Percentiles rank a stretch among this genome's conserved stretches.
Evolutionary conservation across 2,888 invertebrate species (phyloP).

Genomic region (Aleiodes alternator): DNA sequence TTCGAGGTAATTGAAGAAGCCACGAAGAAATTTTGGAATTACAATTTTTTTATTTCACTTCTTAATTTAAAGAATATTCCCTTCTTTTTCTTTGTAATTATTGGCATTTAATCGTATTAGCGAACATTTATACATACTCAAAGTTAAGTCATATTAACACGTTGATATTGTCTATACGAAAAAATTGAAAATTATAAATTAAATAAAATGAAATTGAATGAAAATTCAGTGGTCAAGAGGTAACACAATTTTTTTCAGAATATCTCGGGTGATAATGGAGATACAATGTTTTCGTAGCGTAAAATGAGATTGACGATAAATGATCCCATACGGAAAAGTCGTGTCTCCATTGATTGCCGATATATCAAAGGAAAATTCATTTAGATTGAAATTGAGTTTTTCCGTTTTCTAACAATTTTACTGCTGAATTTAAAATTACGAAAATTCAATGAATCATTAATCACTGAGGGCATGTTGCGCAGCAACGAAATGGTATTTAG

Average conservation of each 20-base stretch:
- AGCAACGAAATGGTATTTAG: conserved; percentile 56
- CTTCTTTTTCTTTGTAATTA: neutral
- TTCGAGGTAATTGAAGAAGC: neutral
- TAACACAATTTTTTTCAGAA: neutral
- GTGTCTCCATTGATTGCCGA: neutral
- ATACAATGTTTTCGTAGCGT: too few species aligned
- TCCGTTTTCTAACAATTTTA: conserved; percentile 10
- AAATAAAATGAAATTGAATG: conserved; percentile 14
- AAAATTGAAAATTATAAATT: neutral
- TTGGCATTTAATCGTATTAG: conserved; percentile 53
- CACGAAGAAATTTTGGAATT: neutral
- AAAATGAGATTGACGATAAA: too few species aligned
- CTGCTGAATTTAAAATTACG: conserved; percentile 1
- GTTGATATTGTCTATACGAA: conserved; percentile 52
- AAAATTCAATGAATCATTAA: conserved; percentile 32
- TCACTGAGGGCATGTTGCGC: conserved; percentile 53
- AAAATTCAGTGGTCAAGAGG: conserved; percentile 7
- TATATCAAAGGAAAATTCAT: conserved; percentile 45
- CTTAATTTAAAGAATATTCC: neutral
- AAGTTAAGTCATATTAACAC: conserved; percentile 60
- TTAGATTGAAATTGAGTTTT: conserved; percentile 23
- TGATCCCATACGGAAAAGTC: too few species aligned
- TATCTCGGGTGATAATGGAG: too few species aligned
- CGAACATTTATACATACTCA: conserved; percentile 57
- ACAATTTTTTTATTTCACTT: neutral